Percentiles rank a stretch among this genome's conserved stretches.
Conservation (phyloP, 2,888 invertebrate genomes). For the Auanema sp. region DNA sequence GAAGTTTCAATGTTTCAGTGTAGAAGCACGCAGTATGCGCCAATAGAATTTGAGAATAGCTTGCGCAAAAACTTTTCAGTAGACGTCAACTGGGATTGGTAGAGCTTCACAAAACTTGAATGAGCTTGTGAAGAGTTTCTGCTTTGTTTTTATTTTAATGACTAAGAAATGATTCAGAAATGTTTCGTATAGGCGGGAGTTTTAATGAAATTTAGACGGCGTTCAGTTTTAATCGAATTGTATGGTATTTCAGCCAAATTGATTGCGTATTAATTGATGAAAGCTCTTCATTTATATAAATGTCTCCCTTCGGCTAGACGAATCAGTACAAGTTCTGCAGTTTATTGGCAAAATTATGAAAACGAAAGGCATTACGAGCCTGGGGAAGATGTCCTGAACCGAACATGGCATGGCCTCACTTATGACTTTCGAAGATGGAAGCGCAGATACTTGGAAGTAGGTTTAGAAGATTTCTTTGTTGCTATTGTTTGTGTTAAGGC, state of each 20-base stretch:
- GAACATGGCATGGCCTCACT: constrained; percentile 58
- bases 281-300: constrained; percentile 4
- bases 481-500: constrained; percentile 26
- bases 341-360: constrained; percentile 56
- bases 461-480: not conserved
- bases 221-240: not conserved
- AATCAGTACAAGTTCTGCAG: constrained; percentile 21
- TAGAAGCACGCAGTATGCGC: too few species aligned
- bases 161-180: too few species aligned
- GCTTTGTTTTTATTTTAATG: too few species aligned
- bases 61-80: too few species aligned
- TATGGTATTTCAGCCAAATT: not conserved
- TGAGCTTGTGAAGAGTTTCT: too few species aligned
- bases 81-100: too few species aligned
- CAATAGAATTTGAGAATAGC: too few species aligned
- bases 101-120: too few species aligned
- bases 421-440: constrained; percentile 60
- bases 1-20: too few species aligned
- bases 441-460: constrained; percentile 54
- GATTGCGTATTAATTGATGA: not conserved
- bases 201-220: too few species aligned
- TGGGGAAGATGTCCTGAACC: constrained; percentile 59
- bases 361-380: constrained; percentile 62
- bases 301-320: not conserved
- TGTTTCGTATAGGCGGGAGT: too few species aligned